Evolutionary conservation across 2,797 vertebrate species (phyloP).

Genomic region (Cossypha polioptera): DNA sequence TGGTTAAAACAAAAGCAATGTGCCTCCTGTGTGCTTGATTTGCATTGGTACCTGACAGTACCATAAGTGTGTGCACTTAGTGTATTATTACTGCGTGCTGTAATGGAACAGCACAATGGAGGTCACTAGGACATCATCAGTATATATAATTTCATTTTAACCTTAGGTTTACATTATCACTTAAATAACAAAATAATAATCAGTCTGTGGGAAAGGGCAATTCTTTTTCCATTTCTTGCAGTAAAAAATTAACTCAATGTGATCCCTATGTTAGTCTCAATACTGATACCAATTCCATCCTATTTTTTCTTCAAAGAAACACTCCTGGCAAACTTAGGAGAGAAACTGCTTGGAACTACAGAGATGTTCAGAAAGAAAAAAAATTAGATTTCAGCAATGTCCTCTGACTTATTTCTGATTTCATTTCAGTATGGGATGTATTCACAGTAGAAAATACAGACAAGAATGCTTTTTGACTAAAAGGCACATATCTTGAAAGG

Average conservation of each 20-base stretch:
- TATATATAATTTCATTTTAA: conserved; percentile 63
- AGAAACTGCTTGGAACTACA: not conserved
- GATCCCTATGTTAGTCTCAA: not conserved
- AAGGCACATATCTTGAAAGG: not conserved
- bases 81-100: conserved; percentile 40
- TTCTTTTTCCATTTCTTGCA: conserved; percentile 3
- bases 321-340: not conserved
- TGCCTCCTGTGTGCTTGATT: not conserved
- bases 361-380: not conserved
- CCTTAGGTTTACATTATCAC: conserved; percentile 61
- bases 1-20: conserved; percentile 57
- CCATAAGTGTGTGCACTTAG: not conserved
- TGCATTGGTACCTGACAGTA: conserved; percentile 13
- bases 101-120: conserved; percentile 52
- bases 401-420: not conserved
- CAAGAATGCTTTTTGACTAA: not conserved
- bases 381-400: not conserved
- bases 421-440: not conserved
- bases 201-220: not conserved
- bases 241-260: conserved; percentile 51
- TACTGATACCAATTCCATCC: not conserved
- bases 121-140: conserved; percentile 43
- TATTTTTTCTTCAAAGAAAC: conserved; percentile 17
- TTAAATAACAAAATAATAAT: conserved; percentile 69
- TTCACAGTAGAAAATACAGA: not conserved